These are phyloP conservation scores for Sebastes vulpes DNA, from an alignment of 2,797 vertebrate genomes.

Conservation along the genomic window DNA sequence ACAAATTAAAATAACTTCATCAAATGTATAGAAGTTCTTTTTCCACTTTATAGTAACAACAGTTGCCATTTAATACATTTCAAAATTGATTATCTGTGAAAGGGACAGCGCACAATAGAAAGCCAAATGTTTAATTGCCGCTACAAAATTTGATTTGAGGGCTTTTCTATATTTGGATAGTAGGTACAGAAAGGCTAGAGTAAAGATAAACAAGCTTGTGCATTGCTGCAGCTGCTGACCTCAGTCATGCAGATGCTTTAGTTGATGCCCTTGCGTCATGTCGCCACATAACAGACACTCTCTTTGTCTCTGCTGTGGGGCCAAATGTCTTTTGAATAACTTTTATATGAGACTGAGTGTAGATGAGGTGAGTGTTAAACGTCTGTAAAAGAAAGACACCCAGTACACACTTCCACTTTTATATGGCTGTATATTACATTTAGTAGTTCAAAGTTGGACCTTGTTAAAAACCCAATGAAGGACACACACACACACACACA, in stretches of 20 bases:
- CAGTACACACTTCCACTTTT: constrained; percentile 6
- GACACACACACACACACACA: constrained; percentile 3
- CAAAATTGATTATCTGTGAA: constrained; percentile 32
- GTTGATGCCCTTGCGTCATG: neutral
- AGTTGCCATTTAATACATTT: neutral
- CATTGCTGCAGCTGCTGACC: constrained; percentile 4
- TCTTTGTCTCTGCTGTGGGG: constrained; percentile 9
- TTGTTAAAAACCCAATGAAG: constrained; percentile 51
- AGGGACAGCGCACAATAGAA: constrained; percentile 1
- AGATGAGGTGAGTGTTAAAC: constrained; percentile 27
- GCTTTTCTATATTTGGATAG: constrained; percentile 3
- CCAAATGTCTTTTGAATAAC: constrained; percentile 42
- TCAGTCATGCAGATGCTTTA: constrained; percentile 7
- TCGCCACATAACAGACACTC: neutral
- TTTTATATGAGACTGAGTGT: constrained; percentile 28
- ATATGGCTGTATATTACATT: constrained; percentile 55
- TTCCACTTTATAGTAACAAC: neutral
- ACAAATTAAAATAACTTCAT: constrained; percentile 6
- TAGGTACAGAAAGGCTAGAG: neutral
- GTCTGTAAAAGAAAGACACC: constrained; percentile 33
- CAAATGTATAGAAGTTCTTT: neutral
- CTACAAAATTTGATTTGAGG: neutral
- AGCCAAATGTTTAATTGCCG: constrained; percentile 15
- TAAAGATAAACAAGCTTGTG: neutral
- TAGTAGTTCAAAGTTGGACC: constrained; percentile 26